A percentile compares a stretch with the other conserved stretches of the same genome.
phyloP scores from a whole-genome alignment of 2,888 invertebrate species.

The Dolichopus griseipennis region DNA sequence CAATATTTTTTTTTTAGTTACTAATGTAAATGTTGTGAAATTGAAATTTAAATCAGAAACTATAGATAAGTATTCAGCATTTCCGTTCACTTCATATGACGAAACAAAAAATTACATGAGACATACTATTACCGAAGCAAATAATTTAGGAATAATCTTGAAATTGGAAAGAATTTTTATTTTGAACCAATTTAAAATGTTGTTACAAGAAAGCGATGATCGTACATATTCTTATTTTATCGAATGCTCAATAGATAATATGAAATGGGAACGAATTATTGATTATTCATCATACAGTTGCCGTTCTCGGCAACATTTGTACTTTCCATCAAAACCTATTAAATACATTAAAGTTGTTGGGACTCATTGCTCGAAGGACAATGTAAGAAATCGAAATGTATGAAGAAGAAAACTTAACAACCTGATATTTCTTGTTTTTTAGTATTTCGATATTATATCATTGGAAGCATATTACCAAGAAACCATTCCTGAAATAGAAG shows the following conservation, averaged over 20 bases:
- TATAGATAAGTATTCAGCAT: no score
- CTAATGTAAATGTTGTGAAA: no score
- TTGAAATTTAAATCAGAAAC: no score
- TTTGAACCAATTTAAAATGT: slow-evolving; percentile 84
- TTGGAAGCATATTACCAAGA: slow-evolving; percentile 82
- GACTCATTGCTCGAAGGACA: slow-evolving; percentile 90
- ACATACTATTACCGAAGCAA: slow-evolving; percentile 72
- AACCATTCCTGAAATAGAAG: slow-evolving; percentile 62
- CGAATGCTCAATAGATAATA: slow-evolving; percentile 90
- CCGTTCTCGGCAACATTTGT: slow-evolving; percentile 93
- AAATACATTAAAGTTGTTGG: slow-evolving; percentile 75
- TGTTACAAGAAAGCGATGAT: slow-evolving; percentile 90
- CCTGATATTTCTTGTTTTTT: background rate
- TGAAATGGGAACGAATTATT: slow-evolving; percentile 87
- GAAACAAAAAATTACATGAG: slow-evolving; percentile 86
- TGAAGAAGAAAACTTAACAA: background rate
- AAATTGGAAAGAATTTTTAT: slow-evolving; percentile 77
- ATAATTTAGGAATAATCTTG: slow-evolving; percentile 74
- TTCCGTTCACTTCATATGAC: slow-evolving; percentile 70
- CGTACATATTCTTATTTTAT: slow-evolving; percentile 49
- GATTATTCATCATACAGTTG: slow-evolving; percentile 90
- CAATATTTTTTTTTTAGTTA: no score
- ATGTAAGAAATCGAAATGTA: slow-evolving; percentile 46
- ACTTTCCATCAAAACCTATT: slow-evolving; percentile 82
- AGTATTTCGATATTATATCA: slow-evolving; percentile 83